These are phyloP conservation scores for Nibea coibor DNA, from an alignment of 2,113 vertebrate species.

Conservation along the genomic window DNA sequence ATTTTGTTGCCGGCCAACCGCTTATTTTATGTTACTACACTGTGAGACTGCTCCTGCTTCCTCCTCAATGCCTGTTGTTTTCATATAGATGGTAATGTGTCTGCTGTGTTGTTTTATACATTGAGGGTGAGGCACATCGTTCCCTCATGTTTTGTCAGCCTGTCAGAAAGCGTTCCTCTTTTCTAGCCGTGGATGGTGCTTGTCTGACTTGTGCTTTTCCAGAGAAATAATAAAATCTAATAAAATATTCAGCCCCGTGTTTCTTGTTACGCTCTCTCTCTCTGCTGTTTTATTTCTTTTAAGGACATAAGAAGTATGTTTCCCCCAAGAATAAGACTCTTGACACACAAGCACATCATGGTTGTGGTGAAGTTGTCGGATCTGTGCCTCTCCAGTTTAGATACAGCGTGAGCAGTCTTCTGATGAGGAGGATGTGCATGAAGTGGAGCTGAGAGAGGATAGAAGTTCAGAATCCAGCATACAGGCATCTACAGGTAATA, in stretches of 20 bases:
- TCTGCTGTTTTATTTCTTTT: not conserved
- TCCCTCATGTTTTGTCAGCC: conserved; percentile 42
- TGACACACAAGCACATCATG: not conserved
- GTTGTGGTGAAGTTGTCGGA: not conserved
- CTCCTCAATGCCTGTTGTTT: conserved; percentile 28
- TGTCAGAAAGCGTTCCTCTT: conserved; percentile 46
- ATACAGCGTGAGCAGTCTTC: not conserved
- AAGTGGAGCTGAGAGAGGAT: not conserved
- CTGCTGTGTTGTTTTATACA: conserved; percentile 58
- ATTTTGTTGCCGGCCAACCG: not conserved
- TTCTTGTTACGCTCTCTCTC: not conserved
- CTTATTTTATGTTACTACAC: conserved; percentile 7
- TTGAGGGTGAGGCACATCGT: conserved; percentile 28
- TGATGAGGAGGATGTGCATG: not conserved
- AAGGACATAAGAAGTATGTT: not conserved
- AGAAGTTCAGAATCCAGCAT: not conserved
- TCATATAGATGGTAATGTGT: conserved; percentile 48
- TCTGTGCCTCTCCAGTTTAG: not conserved
- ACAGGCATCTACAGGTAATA: not conserved
- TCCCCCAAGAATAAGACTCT: not conserved
- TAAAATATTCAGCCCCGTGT: conserved; percentile 35
- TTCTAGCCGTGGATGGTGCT: conserved; percentile 34
- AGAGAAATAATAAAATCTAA: conserved; percentile 62
- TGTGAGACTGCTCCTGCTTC: conserved; percentile 8
- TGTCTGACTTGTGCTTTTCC: conserved; percentile 51